Percentiles rank a stretch among this genome's conserved stretches.
Evolutionary conservation across 2,113 vertebrate genomes (phyloP).

Genomic region (Melanerpes formicivorus): DNA sequence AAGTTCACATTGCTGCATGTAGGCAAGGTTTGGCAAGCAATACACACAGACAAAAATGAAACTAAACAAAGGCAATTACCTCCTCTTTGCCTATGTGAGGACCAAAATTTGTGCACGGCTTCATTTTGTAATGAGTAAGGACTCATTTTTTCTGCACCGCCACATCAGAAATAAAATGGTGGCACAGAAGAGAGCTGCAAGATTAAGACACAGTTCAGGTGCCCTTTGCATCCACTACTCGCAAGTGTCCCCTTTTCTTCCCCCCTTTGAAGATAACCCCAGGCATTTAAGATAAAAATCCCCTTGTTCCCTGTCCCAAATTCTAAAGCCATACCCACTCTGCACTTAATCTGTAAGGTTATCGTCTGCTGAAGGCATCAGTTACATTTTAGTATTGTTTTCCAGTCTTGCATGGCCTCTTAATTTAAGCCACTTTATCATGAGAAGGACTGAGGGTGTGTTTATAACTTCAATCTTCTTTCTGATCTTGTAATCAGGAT

Average conservation of each 20-base stretch:
- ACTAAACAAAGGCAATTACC: slow-evolving; percentile 25
- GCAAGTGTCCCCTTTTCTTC: not conserved
- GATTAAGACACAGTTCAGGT: slow-evolving; percentile 30
- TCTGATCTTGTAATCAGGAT: not conserved
- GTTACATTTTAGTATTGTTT: not conserved
- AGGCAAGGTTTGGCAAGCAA: slow-evolving; percentile 17
- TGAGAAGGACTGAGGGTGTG: not conserved
- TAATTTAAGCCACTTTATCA: not conserved
- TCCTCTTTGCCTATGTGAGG: slow-evolving; percentile 13
- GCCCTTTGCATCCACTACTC: not conserved
- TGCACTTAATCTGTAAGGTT: not conserved
- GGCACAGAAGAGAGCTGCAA: slow-evolving; percentile 49
- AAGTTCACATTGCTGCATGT: not conserved
- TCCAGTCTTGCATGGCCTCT: not conserved
- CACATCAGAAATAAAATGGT: slow-evolving; percentile 52
- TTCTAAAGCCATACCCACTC: not conserved
- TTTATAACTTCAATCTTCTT: not conserved
- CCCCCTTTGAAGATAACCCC: not conserved
- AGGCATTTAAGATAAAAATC: not conserved
- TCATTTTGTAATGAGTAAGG: slow-evolving; percentile 39
- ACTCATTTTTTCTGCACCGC: slow-evolving; percentile 30
- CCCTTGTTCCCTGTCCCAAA: not conserved
- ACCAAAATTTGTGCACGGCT: slow-evolving; percentile 3
- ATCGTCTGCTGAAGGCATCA: not conserved
- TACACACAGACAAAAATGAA: slow-evolving; percentile 13